phyloP scores from a whole-genome alignment of 2,797 vertebrate species.

The Muscicapa striata region DNA sequence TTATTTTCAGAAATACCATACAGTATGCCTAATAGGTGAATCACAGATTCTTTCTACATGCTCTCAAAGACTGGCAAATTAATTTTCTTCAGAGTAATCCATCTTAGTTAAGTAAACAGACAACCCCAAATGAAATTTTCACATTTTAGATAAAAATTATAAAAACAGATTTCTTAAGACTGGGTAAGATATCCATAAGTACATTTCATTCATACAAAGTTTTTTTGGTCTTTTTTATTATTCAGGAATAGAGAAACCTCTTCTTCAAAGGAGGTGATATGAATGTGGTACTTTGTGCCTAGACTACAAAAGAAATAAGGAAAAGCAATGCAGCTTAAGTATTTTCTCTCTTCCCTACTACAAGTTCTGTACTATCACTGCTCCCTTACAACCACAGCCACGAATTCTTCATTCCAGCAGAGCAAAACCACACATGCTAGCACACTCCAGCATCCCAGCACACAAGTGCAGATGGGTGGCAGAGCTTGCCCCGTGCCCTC shows the following conservation, averaged over 20 bases:
- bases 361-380: not conserved
- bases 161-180: not conserved
- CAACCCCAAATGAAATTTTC: not conserved
- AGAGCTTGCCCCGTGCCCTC: not conserved
- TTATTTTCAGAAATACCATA: slow-evolving; percentile 45
- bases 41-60: not conserved
- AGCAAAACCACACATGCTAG: not conserved
- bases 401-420: not conserved
- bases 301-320: not conserved
- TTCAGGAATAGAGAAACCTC: not conserved
- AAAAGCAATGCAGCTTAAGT: not conserved
- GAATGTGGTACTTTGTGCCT: not conserved
- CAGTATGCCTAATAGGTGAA: slow-evolving; percentile 14
- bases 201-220: not conserved
- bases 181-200: not conserved
- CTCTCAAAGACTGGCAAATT: not conserved
- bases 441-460: not conserved
- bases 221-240: not conserved
- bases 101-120: not conserved
- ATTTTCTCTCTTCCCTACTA: not conserved
- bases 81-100: not conserved
- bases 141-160: not conserved
- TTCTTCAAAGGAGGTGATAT: not conserved
- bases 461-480: rapidly evolving
- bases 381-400: not conserved